Conservation (phyloP, 2,797 vertebrate species). For the Prionace glauca region DNA sequence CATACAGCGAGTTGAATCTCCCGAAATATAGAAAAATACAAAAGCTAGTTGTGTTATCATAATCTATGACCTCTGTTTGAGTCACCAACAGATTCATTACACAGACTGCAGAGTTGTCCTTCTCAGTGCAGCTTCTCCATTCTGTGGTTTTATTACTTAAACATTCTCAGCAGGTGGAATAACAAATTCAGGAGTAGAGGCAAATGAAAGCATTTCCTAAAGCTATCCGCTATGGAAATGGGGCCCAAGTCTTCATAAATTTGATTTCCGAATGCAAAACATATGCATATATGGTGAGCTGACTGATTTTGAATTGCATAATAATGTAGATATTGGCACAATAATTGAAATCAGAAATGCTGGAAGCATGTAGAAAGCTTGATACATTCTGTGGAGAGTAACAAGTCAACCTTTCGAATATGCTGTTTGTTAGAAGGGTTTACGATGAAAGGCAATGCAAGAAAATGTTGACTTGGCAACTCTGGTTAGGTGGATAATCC, state of each 20-base stretch:
- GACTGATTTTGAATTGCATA: neutral
- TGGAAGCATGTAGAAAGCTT: neutral
- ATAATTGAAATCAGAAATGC: neutral
- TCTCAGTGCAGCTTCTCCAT: neutral
- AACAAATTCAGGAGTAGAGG: neutral
- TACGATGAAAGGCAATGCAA: neutral
- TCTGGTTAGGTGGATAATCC: neutral
- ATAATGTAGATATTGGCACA: neutral
- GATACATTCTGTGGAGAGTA: neutral
- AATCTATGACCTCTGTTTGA: too few relatives aligned
- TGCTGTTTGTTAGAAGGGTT: neutral
- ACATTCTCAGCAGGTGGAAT: neutral
- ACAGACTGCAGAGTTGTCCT: neutral
- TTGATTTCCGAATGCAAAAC: neutral
- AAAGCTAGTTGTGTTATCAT: neutral
- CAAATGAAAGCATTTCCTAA: neutral
- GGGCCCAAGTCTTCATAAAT: neutral
- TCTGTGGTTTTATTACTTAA: neutral
- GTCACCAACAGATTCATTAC: too few relatives aligned
- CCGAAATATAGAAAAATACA: neutral
- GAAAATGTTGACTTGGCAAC: neutral
- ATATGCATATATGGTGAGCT: neutral
- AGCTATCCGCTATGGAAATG: neutral
- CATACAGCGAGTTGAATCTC: neutral
- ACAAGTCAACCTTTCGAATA: neutral